Evolutionary conservation across 2,797 vertebrate species (phyloP).

Genomic region (Acanthornis magna): DNA sequence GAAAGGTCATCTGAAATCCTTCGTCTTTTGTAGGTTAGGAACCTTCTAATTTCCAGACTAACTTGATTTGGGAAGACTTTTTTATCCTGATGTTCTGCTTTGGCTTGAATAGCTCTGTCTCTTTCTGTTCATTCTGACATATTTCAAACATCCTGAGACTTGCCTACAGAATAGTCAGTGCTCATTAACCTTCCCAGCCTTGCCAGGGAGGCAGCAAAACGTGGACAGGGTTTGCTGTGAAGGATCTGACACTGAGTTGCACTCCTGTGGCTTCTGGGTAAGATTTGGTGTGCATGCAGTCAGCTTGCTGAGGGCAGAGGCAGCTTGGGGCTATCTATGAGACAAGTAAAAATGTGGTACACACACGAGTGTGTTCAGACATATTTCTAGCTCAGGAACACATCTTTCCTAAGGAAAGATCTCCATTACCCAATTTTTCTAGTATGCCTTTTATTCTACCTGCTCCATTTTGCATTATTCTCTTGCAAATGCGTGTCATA

Average conservation of each 20-base stretch:
- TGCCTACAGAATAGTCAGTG: not conserved
- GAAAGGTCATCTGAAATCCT: not conserved
- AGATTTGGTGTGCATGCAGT: not conserved
- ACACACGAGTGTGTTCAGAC: rapidly evolving
- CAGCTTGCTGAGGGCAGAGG: not conserved
- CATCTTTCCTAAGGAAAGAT: not conserved
- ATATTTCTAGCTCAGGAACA: not conserved
- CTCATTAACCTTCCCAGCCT: not conserved
- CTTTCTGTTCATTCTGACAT: not conserved
- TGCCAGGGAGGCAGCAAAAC: not conserved
- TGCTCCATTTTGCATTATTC: not conserved
- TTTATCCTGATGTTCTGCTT: not conserved
- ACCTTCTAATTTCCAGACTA: not conserved
- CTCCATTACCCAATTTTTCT: not conserved
- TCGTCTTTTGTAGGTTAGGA: not conserved
- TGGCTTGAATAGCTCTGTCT: not conserved
- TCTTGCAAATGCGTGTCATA: not conserved
- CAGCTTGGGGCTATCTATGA: not conserved
- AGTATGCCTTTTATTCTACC: not conserved
- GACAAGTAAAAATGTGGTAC: not conserved
- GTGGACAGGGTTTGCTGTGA: not conserved
- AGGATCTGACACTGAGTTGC: rapidly evolving
- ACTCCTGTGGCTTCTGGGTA: not conserved
- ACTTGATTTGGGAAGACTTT: not conserved
- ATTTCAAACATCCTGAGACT: not conserved